Conservation (phyloP, 2,888 invertebrate genomes). For the Euspilapteryx auroguttella region DNA sequence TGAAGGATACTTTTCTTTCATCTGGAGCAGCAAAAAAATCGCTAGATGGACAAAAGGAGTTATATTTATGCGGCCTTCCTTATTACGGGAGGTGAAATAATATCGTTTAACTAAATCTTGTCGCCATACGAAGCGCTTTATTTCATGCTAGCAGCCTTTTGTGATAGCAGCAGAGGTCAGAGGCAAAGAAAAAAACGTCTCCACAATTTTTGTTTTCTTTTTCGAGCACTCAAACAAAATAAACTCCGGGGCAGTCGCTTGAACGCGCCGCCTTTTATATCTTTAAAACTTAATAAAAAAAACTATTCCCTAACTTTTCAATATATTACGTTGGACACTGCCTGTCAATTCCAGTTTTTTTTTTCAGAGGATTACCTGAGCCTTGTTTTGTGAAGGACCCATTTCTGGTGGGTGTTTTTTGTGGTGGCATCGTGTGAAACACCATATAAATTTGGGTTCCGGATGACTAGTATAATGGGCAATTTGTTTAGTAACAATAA, state of each 20-base stretch:
- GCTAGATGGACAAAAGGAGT: too few relatives aligned
- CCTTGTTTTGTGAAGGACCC: slow-evolving; percentile 17
- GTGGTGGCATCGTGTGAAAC: slow-evolving; percentile 21
- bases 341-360: slow-evolving; percentile 39
- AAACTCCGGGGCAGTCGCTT: slow-evolving; percentile 42
- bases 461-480: neutral
- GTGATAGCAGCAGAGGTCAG: slow-evolving; percentile 55
- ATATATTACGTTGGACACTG: slow-evolving; percentile 45
- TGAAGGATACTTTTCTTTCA: too few relatives aligned
- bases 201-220: slow-evolving; percentile 46
- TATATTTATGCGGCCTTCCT: slow-evolving; percentile 5
- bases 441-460: slow-evolving; percentile 12
- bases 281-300: slow-evolving; percentile 39
- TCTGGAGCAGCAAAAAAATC: too few relatives aligned
- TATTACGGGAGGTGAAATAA: slow-evolving; percentile 15
- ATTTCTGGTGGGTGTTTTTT: slow-evolving; percentile 26
- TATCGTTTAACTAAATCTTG: slow-evolving; percentile 52
- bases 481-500: neutral
- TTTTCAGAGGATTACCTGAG: slow-evolving; percentile 24
- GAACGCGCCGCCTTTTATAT: slow-evolving; percentile 51
- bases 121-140: slow-evolving; percentile 37
- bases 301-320: slow-evolving; percentile 36
- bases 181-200: slow-evolving; percentile 46
- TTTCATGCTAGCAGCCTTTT: slow-evolving; percentile 59
- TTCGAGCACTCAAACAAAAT: slow-evolving; percentile 49